phyloP scores from a whole-genome alignment of 2,888 invertebrate species.

The Antheraea yamamai region DNA sequence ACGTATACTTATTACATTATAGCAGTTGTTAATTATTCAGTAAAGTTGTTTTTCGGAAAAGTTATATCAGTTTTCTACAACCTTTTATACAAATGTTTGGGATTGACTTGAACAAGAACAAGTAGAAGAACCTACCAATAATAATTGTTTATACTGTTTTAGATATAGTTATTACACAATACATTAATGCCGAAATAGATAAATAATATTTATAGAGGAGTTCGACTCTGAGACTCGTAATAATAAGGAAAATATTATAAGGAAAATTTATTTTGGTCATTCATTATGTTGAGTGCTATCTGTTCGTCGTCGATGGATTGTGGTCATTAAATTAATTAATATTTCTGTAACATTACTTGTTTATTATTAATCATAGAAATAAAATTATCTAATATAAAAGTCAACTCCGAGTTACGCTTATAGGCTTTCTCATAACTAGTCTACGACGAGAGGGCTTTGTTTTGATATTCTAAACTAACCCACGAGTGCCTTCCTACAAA shows the following conservation, averaged over 20 bases:
- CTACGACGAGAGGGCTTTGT: not conserved
- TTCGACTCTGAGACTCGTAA: not conserved
- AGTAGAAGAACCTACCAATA: no score
- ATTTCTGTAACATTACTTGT: not conserved
- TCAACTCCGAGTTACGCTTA: not conserved
- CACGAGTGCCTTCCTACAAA: no score
- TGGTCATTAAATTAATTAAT: not conserved
- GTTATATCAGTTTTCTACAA: no score
- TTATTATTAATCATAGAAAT: not conserved
- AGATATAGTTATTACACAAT: no score
- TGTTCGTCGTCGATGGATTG: not conserved
- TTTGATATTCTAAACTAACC: no score
- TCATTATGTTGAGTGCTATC: not conserved
- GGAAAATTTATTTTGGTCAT: not conserved
- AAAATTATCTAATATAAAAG: not conserved
- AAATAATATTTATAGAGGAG: not conserved
- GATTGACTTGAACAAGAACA: no score
- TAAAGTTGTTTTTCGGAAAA: no score
- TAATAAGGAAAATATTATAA: conserved; percentile 1
- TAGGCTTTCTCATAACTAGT: not conserved
- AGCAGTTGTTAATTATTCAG: no score
- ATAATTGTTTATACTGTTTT: no score
- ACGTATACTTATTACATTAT: no score
- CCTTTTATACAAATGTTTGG: no score
- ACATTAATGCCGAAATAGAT: no score